phyloP scores from a whole-genome alignment of 2,888 invertebrate genomes.

The Tillus elongatus region DNA sequence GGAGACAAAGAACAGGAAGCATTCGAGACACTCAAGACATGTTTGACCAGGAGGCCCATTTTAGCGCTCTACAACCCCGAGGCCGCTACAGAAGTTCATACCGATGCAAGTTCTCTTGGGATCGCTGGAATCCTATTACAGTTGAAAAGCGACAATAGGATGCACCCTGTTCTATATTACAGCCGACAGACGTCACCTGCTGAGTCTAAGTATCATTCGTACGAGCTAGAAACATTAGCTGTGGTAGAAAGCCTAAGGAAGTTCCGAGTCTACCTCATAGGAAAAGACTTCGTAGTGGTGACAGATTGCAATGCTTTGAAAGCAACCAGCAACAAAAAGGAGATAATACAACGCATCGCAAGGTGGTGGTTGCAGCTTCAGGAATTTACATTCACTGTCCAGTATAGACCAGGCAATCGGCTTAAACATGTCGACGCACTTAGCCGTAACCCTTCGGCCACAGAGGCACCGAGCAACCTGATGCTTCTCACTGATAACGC shows the following conservation, averaged over 20 bases:
- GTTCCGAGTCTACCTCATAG: slow-evolving; percentile 27
- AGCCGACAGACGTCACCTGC: slow-evolving; percentile 26
- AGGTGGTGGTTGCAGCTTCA: slow-evolving; percentile 26
- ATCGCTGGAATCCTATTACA: slow-evolving; percentile 31
- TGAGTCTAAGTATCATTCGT: slow-evolving; percentile 31
- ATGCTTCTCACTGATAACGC: too few relatives aligned
- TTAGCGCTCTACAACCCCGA: slow-evolving; percentile 27
- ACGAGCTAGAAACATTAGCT: slow-evolving; percentile 29
- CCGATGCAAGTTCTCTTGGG: slow-evolving; percentile 29
- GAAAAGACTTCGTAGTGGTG: slow-evolving; percentile 26
- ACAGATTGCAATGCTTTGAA: slow-evolving; percentile 28
- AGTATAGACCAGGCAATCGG: slow-evolving; percentile 16
- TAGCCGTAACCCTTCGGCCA: too few relatives aligned
- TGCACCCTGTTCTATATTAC: slow-evolving; percentile 31
- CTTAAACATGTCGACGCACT: slow-evolving; percentile 31
- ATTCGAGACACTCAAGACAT: slow-evolving; percentile 21
- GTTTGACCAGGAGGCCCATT: slow-evolving; percentile 23
- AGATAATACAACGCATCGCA: slow-evolving; percentile 27
- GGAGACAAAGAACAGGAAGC: slow-evolving; percentile 18
- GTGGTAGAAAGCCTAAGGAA: slow-evolving; percentile 25
- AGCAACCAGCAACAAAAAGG: slow-evolving; percentile 25
- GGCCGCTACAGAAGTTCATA: slow-evolving; percentile 30
- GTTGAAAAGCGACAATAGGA: slow-evolving; percentile 22
- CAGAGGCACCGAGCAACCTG: too few relatives aligned
- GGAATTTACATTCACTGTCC: slow-evolving; percentile 21